Base-by-base conservation (phyloP, 2,113 vertebrate species). In the Oryzias melastigma region DNA sequence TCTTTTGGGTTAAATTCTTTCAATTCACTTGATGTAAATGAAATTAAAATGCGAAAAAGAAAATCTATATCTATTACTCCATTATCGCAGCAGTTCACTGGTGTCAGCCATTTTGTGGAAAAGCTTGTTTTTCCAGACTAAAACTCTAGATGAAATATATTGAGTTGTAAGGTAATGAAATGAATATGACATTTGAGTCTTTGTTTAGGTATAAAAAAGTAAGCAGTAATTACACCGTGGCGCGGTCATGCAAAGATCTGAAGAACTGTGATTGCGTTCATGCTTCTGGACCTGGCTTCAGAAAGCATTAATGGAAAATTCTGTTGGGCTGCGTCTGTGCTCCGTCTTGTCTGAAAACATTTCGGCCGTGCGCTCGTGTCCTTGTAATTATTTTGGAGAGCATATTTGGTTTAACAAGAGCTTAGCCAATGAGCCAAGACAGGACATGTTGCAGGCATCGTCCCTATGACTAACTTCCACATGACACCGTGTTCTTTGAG, bases 391-490 rank as follows among this genome's bases (percentile, higher is more conserved):
- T 88, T 89, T 71, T 67, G 68, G 80, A 82, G 75, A 78, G 81
- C 62, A 48, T 71, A 79, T 87, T 88, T 86, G 81, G 80, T 88
- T 88, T 83, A 89, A 88, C 88, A 85, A 79, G 80, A 82, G 85
- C 82, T 82, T 62, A 81, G 80, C 77, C 75, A 80, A 79, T 85
- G 88, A 90, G 84, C 80, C 73, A 86, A 80, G 82, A 83, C 85
- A 83, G 86, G 81, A 84, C 84, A 82, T 78, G 86, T 87, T 82
- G 81, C 80, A 83, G 85, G 81, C 85, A 80, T 91, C 83, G 89
- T 91, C 80, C 85, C 82, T 87, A 85, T 86, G 84, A 85, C 84
- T 81, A 82, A 84, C 82, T 80, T 78, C 72, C 79, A 75, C 68
- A 76, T 80, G 87, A 88, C 84, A 85, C 81, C 84, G 81, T 82